Evolutionary conservation across 2,888 invertebrate genomes (phyloP).

Genomic region (Andricus quercusramuli): DNA sequence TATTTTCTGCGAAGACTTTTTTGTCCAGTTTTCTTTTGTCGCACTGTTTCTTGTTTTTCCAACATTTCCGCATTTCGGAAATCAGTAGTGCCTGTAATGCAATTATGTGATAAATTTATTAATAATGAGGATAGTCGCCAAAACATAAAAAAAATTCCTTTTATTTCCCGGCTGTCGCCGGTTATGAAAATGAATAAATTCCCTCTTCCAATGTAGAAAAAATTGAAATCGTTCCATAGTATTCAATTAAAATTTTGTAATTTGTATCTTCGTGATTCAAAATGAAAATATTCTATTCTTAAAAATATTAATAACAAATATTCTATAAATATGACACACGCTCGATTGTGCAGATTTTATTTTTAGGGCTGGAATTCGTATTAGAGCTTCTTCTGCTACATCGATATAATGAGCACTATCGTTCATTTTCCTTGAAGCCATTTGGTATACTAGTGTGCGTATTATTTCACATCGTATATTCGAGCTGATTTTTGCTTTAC

Average conservation of each 20-base stretch:
- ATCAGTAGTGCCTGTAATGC: too few relatives aligned
- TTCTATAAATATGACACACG: background rate
- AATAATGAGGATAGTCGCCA: too few relatives aligned
- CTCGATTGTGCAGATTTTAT: slow-evolving; percentile 7
- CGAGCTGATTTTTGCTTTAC: background rate
- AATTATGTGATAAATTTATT: too few relatives aligned
- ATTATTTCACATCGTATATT: slow-evolving; percentile 9
- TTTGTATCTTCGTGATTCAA: too few relatives aligned
- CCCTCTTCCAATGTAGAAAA: too few relatives aligned
- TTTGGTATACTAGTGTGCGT: background rate
- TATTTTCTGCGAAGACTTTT: background rate
- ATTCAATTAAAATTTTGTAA: too few relatives aligned
- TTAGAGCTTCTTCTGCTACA: background rate
- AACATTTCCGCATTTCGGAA: slow-evolving; percentile 1
- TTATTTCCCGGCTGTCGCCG: too few relatives aligned
- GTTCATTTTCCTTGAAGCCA: background rate
- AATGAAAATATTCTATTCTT: too few relatives aligned
- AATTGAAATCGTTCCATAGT: too few relatives aligned
- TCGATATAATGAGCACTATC: background rate
- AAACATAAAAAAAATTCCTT: too few relatives aligned
- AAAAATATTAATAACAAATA: too few relatives aligned
- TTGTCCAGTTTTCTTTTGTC: background rate
- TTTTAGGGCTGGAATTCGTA: slow-evolving; percentile 2
- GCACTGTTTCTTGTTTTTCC: background rate
- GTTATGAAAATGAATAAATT: too few relatives aligned